Evolutionary conservation across 2,888 invertebrate species (phyloP), one percentile per base, ranked within the genome.

Genomic region (Incurvaria masculella): DNA sequence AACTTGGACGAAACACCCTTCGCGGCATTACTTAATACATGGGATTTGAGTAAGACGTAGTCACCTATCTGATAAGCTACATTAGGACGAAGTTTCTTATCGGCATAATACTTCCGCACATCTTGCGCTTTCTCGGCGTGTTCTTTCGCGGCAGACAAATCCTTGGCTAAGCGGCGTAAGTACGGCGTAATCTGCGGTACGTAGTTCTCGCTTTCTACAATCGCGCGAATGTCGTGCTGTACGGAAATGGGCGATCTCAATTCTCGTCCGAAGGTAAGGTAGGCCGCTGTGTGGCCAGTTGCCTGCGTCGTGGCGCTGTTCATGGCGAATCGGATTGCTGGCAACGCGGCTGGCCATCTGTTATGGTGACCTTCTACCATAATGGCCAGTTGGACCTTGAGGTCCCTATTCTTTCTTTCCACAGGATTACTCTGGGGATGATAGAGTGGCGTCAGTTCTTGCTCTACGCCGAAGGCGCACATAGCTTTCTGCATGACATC

Each of bases 361-460:
- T 41, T 11, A 39, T 54, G 55, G 2, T 53, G 20, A 1, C 41
- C 42, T 3, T 42, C 50, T 0, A 50, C 49, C 1, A 51, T 50
- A 4, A 61, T 54, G 1, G 52, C 48, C 0, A 58, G 21, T 42
- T 52, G 54, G 0, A 55, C 45, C 8, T 58, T 59, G 1, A 59
- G 26, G 4, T 56, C 55, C 3, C 64, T 44, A 45, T 59, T 59
- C 27, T 53, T 49, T 1, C 61, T 44, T 44, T 61, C 61, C 1
- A 58, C 60, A 0, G 59, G 63, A 39, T 62, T 61, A 0, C 56
- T 54, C 20, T 58, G 51, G 0, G 64, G 65, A n/a, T 66, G 63
- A 46, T 66, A 64, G 0, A 62, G 47, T 0, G 64, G 59, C 0
- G 56, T 61, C 2, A 57, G 54, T 0, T 42, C 21, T 4, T 65